Evolutionary conservation across 2,113 vertebrate species (phyloP).

Genomic region (Eira barbara): DNA sequence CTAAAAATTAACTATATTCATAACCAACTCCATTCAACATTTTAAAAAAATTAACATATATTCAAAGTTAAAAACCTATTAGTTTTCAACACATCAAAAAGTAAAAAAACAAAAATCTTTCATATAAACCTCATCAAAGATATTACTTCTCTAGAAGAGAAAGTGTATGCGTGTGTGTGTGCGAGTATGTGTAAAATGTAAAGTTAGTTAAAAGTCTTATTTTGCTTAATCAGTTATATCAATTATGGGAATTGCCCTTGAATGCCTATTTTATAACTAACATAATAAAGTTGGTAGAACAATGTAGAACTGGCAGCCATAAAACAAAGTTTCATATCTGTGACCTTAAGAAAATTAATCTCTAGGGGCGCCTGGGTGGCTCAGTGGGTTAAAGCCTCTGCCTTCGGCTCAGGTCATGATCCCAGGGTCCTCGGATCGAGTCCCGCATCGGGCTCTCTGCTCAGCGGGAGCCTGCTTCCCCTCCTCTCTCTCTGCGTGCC

Average conservation of each 20-base stretch:
- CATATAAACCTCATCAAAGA: not conserved
- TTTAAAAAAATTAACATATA: not conserved
- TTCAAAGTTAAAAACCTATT: conserved; percentile 7
- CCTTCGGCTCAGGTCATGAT: too few relatives aligned
- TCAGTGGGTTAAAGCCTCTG: too few relatives aligned
- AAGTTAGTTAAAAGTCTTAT: not conserved
- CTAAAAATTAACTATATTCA: conserved; percentile 18
- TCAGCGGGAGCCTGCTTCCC: too few relatives aligned
- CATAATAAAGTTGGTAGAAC: not conserved
- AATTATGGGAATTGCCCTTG: not conserved
- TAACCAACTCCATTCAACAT: not conserved
- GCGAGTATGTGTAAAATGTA: not conserved
- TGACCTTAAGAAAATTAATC: not conserved
- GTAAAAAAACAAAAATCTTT: not conserved
- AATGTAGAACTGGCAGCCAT: not conserved
- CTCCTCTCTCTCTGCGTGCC: too few relatives aligned
- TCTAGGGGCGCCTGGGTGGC: not conserved
- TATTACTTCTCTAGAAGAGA: not conserved
- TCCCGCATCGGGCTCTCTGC: too few relatives aligned
- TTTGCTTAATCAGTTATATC: not conserved
- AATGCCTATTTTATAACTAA: not conserved
- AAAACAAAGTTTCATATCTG: conserved; percentile 22
- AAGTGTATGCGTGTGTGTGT: not conserved
- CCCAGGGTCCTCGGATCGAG: too few relatives aligned
- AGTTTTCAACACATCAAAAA: conserved; percentile 12